These are phyloP conservation scores for Volucella bombylans DNA, from an alignment of 2,888 invertebrate species.

Conservation along the genomic window DNA sequence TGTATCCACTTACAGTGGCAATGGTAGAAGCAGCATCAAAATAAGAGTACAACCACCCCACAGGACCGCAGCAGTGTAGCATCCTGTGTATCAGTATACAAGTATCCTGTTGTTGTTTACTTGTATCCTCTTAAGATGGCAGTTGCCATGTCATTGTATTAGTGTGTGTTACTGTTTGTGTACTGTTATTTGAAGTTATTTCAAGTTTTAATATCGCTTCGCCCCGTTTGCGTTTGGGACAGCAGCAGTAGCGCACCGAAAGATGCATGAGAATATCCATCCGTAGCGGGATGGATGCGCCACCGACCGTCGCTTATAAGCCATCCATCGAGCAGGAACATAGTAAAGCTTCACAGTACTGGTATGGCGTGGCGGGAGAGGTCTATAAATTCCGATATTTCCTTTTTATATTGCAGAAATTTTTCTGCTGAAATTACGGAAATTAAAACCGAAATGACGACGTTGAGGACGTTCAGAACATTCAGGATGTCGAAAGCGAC, in stretches of 20 bases:
- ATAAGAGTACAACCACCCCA: conserved; percentile 27
- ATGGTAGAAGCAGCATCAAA: conserved; percentile 30
- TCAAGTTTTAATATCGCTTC: conserved; percentile 80
- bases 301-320: conserved; percentile 64
- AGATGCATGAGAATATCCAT: conserved; percentile 66
- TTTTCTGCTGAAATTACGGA: conserved; percentile 83
- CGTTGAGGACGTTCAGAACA: conserved; percentile 63
- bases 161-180: conserved; percentile 22
- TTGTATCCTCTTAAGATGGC: conserved; percentile 36
- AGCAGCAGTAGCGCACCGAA: conserved; percentile 53
- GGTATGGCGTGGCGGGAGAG: conserved; percentile 74
- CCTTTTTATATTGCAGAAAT: conserved; percentile 82
- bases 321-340: conserved; percentile 57
- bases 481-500: background rate
- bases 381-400: conserved; percentile 83
- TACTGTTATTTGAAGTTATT: conserved; percentile 76
- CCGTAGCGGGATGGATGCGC: conserved; percentile 70
- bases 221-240: conserved; percentile 65
- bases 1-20: conserved; percentile 63
- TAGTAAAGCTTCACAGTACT: conserved; percentile 24
- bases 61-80: conserved; percentile 52
- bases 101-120: conserved; percentile 68
- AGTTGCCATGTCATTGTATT: conserved; percentile 16
- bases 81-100: conserved; percentile 33
- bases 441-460: conserved; percentile 82